Evolutionary conservation across 2,113 vertebrate species (phyloP).

Genomic region (Nothobranchius furzeri): DNA sequence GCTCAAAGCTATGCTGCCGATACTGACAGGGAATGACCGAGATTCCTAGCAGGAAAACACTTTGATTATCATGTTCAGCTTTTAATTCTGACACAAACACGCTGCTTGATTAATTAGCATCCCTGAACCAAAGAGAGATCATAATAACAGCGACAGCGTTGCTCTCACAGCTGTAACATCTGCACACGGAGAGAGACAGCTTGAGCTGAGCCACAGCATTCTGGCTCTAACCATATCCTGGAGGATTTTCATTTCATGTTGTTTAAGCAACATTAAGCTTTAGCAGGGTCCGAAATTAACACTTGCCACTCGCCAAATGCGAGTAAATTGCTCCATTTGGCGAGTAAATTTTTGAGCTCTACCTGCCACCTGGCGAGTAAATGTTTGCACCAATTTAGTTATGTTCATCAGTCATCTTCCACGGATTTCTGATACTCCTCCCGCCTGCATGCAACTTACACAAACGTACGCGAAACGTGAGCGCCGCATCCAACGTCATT

Average conservation of each 20-base stretch:
- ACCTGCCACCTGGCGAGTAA: too few relatives aligned
- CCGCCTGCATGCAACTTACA: too few relatives aligned
- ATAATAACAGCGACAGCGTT: constrained; percentile 21
- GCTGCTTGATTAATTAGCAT: constrained; percentile 46
- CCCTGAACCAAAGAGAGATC: constrained; percentile 12
- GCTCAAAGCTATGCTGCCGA: constrained; percentile 38
- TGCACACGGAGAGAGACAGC: constrained; percentile 8
- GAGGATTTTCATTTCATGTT: background rate
- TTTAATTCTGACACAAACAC: constrained; percentile 36
- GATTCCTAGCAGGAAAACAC: constrained; percentile 56
- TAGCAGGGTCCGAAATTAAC: too few relatives aligned
- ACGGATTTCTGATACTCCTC: too few relatives aligned
- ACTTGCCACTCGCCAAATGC: too few relatives aligned
- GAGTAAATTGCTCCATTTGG: too few relatives aligned
- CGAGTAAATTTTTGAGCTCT: too few relatives aligned
- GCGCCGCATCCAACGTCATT: too few relatives aligned
- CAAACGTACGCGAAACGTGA: too few relatives aligned
- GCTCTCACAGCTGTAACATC: constrained; percentile 4
- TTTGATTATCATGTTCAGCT: constrained; percentile 39
- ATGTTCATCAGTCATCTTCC: too few relatives aligned
- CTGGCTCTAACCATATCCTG: too few relatives aligned
- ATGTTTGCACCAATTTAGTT: too few relatives aligned
- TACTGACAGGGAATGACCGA: constrained; percentile 39
- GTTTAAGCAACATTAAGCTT: background rate
- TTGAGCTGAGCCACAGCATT: background rate